A percentile compares a stretch with the other conserved stretches of the same genome.
phyloP scores from a whole-genome alignment of 2,888 invertebrate species.

The Apamea sordens region DNA sequence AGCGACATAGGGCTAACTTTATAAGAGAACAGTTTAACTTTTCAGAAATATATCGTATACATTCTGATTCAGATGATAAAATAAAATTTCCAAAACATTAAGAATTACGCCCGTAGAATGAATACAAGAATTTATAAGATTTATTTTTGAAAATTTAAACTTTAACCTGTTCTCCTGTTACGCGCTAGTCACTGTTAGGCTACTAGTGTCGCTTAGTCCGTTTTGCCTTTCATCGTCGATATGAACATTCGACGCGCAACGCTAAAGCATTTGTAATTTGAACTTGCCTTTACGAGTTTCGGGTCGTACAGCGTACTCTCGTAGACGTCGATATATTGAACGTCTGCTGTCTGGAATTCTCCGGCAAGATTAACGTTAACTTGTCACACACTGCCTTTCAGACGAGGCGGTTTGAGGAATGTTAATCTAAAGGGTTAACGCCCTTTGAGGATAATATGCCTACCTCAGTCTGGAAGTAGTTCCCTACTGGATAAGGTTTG shows the following conservation, averaged over 20 bases:
- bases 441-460: constrained; percentile 6
- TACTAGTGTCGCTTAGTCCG: too few species aligned
- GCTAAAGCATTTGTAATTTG: constrained; percentile 40
- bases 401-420: constrained; percentile 42
- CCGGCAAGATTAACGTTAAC: constrained; percentile 49
- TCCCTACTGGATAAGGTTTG: constrained; percentile 3
- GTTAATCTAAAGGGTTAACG: constrained; percentile 44
- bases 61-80: too few species aligned
- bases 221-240: too few species aligned
- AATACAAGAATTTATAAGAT: too few species aligned
- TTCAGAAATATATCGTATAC: too few species aligned
- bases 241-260: constrained; percentile 16
- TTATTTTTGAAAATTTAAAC: too few species aligned
- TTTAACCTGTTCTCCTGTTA: too few species aligned
- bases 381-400: constrained; percentile 47
- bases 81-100: too few species aligned
- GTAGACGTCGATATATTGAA: constrained; percentile 46
- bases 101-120: too few species aligned
- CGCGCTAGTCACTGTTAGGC: too few species aligned
- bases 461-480: constrained; percentile 6
- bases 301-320: constrained; percentile 4
- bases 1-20: too few species aligned
- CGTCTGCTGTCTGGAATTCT: constrained; percentile 44
- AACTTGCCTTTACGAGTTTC: constrained; percentile 41
- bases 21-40: too few species aligned